Evolutionary conservation across 2,888 invertebrate species (phyloP), one percentile per base, ranked within the genome.

Genomic region (Yponomeuta evonymella): DNA sequence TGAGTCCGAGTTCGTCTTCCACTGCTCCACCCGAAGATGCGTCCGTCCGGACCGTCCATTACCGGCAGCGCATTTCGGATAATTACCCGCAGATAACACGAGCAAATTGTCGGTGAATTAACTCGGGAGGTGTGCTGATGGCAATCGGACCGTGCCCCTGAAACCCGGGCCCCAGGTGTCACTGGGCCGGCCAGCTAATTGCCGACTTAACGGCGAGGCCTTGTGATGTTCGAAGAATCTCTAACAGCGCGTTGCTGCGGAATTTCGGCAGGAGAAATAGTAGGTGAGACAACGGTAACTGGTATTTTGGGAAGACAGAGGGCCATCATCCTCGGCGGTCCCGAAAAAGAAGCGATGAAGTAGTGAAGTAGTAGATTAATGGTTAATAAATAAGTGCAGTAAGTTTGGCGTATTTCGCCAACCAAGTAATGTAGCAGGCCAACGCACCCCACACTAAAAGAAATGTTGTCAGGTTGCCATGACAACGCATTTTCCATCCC

Each of bases 41-140:
- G 85, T 86, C 72, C 72, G 78, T 70, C 33, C 58, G 75, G 70
- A 81, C 89, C 88, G 84, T 88, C 88, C 88, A 90, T 91, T 89
- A 90, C 84, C 79, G 81, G 81, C 79, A 12, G 51, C 85, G 83
- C 82, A 84, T 88, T 87, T 88, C 86, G 89, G 83, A 89, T 90
- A 91, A 91, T 90, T 90, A 88, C 84, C 86, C 83, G 84, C 86
- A 88, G 90, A 90, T 91, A 90, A 89, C 87, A 84, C 87, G 85
- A 88, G 89, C 89, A 88, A 90, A 90, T 90, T 89, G 88, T 89
- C 84, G 83, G 81, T 84, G 87, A 87, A 89, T 89, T 88, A 87
- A 87, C 86, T 83, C 78, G 80, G 75, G 77, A 78, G 76, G 75
- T 79, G 77, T 71, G 73, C 71, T 87, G 88, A 89, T 88, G 87